Conservation (phyloP, 2,888 invertebrate species). For the Gymnocheta viridis region DNA sequence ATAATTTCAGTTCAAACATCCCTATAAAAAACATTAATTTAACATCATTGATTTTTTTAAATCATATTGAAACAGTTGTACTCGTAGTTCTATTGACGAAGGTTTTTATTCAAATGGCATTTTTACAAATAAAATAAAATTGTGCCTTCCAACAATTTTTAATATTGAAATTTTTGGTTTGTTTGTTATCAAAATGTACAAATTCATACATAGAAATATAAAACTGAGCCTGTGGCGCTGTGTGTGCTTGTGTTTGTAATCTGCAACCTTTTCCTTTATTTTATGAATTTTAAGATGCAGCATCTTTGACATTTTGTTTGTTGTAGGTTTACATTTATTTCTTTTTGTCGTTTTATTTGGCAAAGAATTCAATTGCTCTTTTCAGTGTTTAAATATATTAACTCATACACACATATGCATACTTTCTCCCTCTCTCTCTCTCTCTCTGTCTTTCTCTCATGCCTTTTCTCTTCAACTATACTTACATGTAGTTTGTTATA, state of each 20-base stretch:
- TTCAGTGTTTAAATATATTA: neutral
- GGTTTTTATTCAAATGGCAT: conserved; percentile 16
- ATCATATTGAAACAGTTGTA: neutral
- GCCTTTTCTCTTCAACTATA: neutral
- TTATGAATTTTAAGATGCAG: conserved; percentile 38
- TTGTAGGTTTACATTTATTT: conserved; percentile 42
- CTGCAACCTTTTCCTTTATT: conserved; percentile 45
- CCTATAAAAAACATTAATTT: neutral
- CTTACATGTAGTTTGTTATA: conserved; percentile 43
- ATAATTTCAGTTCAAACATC: too few relatives aligned
- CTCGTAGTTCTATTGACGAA: conserved; percentile 1
- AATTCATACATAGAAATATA: neutral
- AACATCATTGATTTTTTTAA: conserved; percentile 1
- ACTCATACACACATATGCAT: neutral
- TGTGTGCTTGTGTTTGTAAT: neutral
- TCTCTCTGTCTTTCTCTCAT: neutral
- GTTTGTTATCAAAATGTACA: neutral
- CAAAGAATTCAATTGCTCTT: conserved; percentile 28
- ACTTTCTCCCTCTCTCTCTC: neutral
- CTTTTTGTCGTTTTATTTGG: neutral
- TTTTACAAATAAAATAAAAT: conserved; percentile 24
- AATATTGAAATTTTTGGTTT: conserved; percentile 40
- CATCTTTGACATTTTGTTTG: conserved; percentile 60
- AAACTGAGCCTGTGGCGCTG: neutral
- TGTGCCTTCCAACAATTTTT: conserved; percentile 13